These are phyloP conservation scores for Empis stercorea DNA, from an alignment of 2,888 invertebrate genomes.

Conservation along the genomic window DNA sequence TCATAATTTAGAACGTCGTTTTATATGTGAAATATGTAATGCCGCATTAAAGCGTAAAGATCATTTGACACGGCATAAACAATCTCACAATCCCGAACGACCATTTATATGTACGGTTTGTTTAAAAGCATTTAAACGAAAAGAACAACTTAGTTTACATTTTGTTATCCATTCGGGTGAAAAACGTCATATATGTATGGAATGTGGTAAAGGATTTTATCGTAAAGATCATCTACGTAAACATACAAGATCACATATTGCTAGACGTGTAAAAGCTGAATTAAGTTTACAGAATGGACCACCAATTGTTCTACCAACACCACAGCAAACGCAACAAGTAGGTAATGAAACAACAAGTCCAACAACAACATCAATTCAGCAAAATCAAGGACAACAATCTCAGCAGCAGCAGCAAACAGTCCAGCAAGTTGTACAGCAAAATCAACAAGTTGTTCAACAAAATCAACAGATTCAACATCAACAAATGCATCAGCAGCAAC, in stretches of 20 bases:
- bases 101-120: conserved; percentile 80
- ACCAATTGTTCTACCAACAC: conserved; percentile 32
- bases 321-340: conserved; percentile 17
- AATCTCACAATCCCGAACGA: conserved; percentile 76
- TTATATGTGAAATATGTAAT: conserved; percentile 81
- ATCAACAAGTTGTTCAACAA: conserved; percentile 22
- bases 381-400: conserved; percentile 24
- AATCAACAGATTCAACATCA: conserved; percentile 4
- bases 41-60: conserved; percentile 79
- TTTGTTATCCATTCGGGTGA: conserved; percentile 81
- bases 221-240: conserved; percentile 76
- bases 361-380: conserved; percentile 27
- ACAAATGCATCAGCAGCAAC: too few species aligned
- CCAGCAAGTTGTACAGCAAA: conserved; percentile 37
- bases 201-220: conserved; percentile 79
- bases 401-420: conserved; percentile 17
- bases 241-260: conserved; percentile 73
- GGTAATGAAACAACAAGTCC: conserved; percentile 19
- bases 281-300: conserved; percentile 33
- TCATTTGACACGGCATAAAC: conserved; percentile 75
- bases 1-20: conserved; percentile 70
- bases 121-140: conserved; percentile 75
- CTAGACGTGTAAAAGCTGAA: conserved; percentile 66
- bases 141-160: conserved; percentile 77
- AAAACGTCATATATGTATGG: conserved; percentile 72